phyloP scores from a whole-genome alignment of 2,797 vertebrate genomes.

The Atherinosoma microstoma region DNA sequence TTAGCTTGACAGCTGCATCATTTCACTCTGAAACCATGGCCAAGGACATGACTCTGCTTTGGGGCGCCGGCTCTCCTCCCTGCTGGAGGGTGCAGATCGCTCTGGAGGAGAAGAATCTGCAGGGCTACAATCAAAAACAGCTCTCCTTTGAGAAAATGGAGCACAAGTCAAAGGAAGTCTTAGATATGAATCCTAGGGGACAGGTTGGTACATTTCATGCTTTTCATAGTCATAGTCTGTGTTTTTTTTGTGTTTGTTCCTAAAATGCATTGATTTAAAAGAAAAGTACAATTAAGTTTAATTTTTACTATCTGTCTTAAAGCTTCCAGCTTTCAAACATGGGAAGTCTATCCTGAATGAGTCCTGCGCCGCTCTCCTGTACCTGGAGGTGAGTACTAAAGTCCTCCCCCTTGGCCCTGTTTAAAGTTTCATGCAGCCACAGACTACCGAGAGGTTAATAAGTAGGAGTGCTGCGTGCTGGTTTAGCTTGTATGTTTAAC shows the following conservation, averaged over 20 bases:
- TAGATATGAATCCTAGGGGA: slow-evolving; percentile 78
- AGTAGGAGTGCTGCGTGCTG: neutral
- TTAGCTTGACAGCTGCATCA: neutral
- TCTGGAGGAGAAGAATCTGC: slow-evolving; percentile 82
- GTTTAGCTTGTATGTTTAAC: neutral
- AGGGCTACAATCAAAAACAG: slow-evolving; percentile 72
- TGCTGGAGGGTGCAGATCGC: slow-evolving; percentile 82
- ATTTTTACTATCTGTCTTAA: neutral
- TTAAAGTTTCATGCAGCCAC: slow-evolving; percentile 5
- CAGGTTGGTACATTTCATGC: slow-evolving; percentile 63
- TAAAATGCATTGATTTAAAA: neutral
- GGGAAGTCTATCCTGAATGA: slow-evolving; percentile 77
- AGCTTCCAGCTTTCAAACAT: slow-evolving; percentile 83
- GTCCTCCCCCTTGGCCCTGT: neutral
- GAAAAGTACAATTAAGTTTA: slow-evolving; percentile 14
- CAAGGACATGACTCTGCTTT: slow-evolving; percentile 77
- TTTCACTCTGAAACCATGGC: slow-evolving; percentile 65
- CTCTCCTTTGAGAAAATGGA: slow-evolving; percentile 75
- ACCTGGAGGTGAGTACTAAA: slow-evolving; percentile 79
- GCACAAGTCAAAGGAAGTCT: slow-evolving; percentile 75
- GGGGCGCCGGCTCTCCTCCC: slow-evolving; percentile 81
- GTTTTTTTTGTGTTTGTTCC: neutral
- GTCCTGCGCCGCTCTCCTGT: slow-evolving; percentile 78
- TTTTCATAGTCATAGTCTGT: neutral
- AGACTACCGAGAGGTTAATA: slow-evolving; percentile 1